phyloP scores from a whole-genome alignment of 2,888 invertebrate species.

The Anodontia alba region DNA sequence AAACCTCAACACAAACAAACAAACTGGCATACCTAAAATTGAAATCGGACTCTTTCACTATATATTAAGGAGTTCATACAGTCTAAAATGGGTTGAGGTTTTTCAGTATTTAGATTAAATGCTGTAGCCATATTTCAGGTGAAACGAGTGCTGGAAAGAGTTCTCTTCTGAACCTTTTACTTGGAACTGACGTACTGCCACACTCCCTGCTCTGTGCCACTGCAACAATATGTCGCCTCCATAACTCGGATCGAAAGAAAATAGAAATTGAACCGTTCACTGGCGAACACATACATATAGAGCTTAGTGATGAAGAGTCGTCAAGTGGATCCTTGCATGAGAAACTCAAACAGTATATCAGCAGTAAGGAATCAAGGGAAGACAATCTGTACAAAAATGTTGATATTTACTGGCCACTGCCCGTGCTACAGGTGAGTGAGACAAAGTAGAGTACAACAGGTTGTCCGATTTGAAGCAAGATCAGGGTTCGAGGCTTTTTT shows the following conservation, averaged over 20 bases:
- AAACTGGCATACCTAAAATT: too few relatives aligned
- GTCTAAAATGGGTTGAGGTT: too few relatives aligned
- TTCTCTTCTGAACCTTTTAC: conserved; percentile 76
- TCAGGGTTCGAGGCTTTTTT: too few relatives aligned
- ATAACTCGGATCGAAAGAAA: conserved; percentile 48
- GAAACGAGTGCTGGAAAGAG: conserved; percentile 81
- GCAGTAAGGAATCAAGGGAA: conserved; percentile 45
- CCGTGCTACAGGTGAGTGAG: conserved; percentile 66
- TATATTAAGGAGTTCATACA: too few relatives aligned
- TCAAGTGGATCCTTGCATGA: conserved; percentile 13
- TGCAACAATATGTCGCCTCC: conserved; percentile 69
- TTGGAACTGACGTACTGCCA: conserved; percentile 75
- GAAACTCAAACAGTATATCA: conserved; percentile 49
- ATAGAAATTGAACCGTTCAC: conserved; percentile 30
- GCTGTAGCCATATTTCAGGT: too few relatives aligned
- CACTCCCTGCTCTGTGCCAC: conserved; percentile 78
- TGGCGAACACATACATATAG: not conserved
- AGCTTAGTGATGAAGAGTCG: not conserved
- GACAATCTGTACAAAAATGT: conserved; percentile 68
- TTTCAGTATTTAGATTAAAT: too few relatives aligned
- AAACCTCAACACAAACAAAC: too few relatives aligned
- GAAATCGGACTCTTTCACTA: too few relatives aligned
- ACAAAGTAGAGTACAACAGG: conserved; percentile 7
- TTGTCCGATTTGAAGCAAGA: too few relatives aligned
- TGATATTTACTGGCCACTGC: conserved; percentile 76